These are phyloP conservation scores for Drosophila aldrichi DNA, from an alignment of 2,888 invertebrate species.

Conservation along the genomic window DNA sequence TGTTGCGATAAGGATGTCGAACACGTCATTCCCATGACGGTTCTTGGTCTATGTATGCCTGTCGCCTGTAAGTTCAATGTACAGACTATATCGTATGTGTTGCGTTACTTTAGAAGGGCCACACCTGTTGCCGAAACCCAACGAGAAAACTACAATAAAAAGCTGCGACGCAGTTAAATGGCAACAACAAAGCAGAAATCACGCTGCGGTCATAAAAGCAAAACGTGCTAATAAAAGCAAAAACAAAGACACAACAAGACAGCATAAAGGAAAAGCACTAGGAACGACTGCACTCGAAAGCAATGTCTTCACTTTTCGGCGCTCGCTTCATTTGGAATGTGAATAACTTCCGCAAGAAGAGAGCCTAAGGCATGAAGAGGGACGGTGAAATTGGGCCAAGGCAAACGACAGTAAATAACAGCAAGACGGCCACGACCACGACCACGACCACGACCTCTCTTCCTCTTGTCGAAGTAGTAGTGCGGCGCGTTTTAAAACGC, in stretches of 20 bases:
- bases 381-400: slow-evolving; percentile 71
- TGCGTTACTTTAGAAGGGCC: slow-evolving; percentile 54
- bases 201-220: slow-evolving; percentile 72
- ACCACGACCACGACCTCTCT: slow-evolving; percentile 11
- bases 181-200: slow-evolving; percentile 65
- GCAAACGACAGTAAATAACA: slow-evolving; percentile 58
- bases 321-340: slow-evolving; percentile 52
- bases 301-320: slow-evolving; percentile 20
- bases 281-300: slow-evolving; percentile 14
- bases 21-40: slow-evolving; percentile 69
- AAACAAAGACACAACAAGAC: slow-evolving; percentile 45
- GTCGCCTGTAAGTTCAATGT: slow-evolving; percentile 63
- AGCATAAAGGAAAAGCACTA: slow-evolving; percentile 32
- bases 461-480: slow-evolving; percentile 35
- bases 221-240: slow-evolving; percentile 77
- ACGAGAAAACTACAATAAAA: slow-evolving; percentile 66
- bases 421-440: slow-evolving; percentile 27
- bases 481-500: slow-evolving; percentile 43
- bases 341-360: slow-evolving; percentile 51
- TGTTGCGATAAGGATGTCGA: slow-evolving; percentile 65
- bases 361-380: slow-evolving; percentile 1
- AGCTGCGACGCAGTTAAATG: slow-evolving; percentile 67
- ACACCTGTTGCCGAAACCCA: slow-evolving; percentile 72
- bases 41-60: slow-evolving; percentile 20
- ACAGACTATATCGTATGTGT: slow-evolving; percentile 42